Evolutionary conservation across 1,140 invertebrate species (phyloP), one percentile per base, ranked within the genome.

Genomic region (Temnothorax longispinosus): DNA sequence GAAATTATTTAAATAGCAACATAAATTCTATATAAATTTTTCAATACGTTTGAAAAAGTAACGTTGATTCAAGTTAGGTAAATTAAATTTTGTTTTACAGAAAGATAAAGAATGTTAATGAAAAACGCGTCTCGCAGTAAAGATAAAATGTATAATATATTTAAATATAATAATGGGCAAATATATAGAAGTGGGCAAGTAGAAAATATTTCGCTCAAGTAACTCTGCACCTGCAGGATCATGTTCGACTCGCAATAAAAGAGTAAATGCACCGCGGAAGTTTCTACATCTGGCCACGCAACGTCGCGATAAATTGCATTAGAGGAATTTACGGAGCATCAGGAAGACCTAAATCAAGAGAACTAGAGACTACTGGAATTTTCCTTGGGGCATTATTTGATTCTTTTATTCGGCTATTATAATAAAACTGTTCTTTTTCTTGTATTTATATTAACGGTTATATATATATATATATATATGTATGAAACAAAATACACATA

Each of bases 301-400:
- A 92, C 87, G 85, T 92, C 89, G 75, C 91, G 87, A 90, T 92
- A 92, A 91, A 92, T 92, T 92, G 88, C 87, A 91, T 91, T 92
- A 92, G 65, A 41, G 80, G 88, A 91, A 91, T 91, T 91, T 92
- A 92, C 76, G 75, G 86, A 60, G 78, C 65, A 81, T 84, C 67
- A 84, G 41, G 60, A 86, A 62, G 71, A 87, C 32, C 74, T 91
- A 90, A 91, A 90, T 91, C 87, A 89, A 60, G 52, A 35, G 47
- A 13, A 10, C 3, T 67, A 85, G 54, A 32, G 80, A 54, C 64
- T 56, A 11, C 11, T 21, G 11, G 27, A 77, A 65, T 64, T 78
- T 78, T 47, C 44, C 18, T 64, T 15, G 41, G 10, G 35, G 5
- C 18, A 65, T 65, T 50, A 65, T 78, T 27, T 50, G 76, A 65